Conservation (phyloP, 2,797 vertebrate species). For the Lutjanus campechanus region DNA sequence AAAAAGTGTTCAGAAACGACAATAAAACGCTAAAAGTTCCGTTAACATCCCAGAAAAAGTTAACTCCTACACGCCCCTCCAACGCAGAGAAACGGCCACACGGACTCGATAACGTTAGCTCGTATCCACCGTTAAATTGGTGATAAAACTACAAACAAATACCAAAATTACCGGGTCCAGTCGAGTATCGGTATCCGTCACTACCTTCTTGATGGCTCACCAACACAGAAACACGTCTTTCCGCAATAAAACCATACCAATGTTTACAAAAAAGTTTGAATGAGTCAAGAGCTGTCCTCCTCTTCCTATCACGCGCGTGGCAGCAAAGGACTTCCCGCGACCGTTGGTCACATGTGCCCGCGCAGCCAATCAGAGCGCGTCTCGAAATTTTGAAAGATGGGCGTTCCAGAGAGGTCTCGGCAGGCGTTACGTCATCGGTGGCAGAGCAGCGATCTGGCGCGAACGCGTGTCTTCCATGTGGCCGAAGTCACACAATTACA, state of each 20-base stretch:
- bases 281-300: conserved; percentile 45
- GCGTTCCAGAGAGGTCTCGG: conserved; percentile 51
- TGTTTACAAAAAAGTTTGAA: conserved; percentile 85
- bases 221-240: conserved; percentile 33
- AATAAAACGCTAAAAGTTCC: not conserved
- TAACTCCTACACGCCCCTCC: conserved; percentile 69
- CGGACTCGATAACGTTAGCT: not conserved
- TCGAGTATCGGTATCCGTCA: conserved; percentile 23
- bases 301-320: conserved; percentile 83
- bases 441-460: conserved; percentile 76
- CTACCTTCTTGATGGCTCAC: not conserved
- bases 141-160: not conserved
- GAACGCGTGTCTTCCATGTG: conserved; percentile 59
- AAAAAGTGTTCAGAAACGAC: not conserved
- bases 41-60: conserved; percentile 38
- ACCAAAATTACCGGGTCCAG: not conserved
- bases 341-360: conserved; percentile 91
- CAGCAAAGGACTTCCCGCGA: conserved; percentile 91
- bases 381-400: conserved; percentile 87
- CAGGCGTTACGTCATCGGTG: conserved; percentile 62
- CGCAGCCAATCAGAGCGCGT: conserved; percentile 81
- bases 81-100: conserved; percentile 45
- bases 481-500: not conserved
- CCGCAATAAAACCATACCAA: conserved; percentile 41
- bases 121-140: not conserved